Conservation (phyloP, 2,113 vertebrate species). For the Ameiurus melas region DNA sequence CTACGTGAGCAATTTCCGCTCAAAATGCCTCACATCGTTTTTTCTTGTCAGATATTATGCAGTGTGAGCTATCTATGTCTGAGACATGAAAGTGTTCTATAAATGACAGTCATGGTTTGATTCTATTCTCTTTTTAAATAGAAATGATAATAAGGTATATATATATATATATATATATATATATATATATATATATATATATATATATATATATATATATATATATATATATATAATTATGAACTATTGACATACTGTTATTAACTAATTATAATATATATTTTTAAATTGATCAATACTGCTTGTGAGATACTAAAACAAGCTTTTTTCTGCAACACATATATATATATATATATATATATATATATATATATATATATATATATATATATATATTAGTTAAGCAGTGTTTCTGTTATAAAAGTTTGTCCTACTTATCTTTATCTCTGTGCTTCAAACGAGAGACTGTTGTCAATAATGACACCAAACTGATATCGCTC, state of each 20-base stretch:
- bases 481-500: not conserved
- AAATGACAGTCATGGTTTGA: not conserved
- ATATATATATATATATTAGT: not conserved
- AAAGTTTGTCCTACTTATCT: not conserved
- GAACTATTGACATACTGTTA: too few species aligned
- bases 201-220: too few species aligned
- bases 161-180: too few species aligned
- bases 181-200: too few species aligned
- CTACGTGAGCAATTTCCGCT: not conserved
- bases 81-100: not conserved
- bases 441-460: not conserved
- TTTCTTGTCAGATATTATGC: not conserved
- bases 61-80: not conserved
- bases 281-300: not conserved
- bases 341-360: too few species aligned
- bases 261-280: not conserved
- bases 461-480: not conserved
- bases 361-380: too few species aligned
- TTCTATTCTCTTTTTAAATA: not conserved
- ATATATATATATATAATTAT: too few species aligned
- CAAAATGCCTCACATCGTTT: not conserved
- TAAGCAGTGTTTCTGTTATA: not conserved
- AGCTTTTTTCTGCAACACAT: not conserved
- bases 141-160: not conserved
- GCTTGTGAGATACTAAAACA: not conserved